Conservation (phyloP, 2,888 invertebrate species). For the Caenorhabditis sulstoni region DNA sequence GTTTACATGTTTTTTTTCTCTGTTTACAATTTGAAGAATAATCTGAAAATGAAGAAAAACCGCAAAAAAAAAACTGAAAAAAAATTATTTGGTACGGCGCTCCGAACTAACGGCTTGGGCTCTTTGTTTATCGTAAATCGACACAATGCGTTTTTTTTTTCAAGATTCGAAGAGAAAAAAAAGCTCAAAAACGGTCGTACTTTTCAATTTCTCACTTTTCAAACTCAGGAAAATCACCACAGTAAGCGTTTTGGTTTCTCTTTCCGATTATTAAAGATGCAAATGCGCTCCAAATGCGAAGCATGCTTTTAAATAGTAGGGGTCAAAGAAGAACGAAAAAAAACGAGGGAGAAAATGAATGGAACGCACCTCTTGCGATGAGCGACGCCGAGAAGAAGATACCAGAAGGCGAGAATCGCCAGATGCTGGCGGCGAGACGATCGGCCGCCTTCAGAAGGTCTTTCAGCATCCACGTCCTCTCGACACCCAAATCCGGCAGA, state of each 20-base stretch:
- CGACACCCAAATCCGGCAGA: conserved; percentile 81
- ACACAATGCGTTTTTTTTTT: no score
- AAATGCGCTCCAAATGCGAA: no score
- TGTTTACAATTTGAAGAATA: no score
- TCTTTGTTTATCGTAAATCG: no score
- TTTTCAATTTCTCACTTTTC: background rate
- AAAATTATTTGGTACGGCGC: no score
- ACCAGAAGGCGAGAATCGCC: conserved; percentile 82
- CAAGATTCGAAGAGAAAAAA: no score
- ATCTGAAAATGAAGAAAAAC: no score
- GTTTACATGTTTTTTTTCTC: no score
- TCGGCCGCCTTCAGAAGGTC: conserved; percentile 77
- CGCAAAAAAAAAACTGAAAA: no score
- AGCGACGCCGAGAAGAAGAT: conserved; percentile 81
- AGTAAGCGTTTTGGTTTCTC: background rate
- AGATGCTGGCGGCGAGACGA: conserved; percentile 76
- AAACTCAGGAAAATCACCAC: conserved; percentile 25
- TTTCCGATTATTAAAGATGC: conserved; percentile 31
- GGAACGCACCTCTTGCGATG: conserved; percentile 78
- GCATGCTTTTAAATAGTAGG: no score
- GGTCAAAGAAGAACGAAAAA: background rate
- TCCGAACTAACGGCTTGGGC: no score
- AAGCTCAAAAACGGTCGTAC: no score
- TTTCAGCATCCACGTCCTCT: conserved; percentile 81
- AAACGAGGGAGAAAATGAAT: background rate